A percentile compares a stretch with the other conserved stretches of the same genome.
Conservation (phyloP, 2,797 vertebrate genomes). For the Geotrypetes seraphini region DNA sequence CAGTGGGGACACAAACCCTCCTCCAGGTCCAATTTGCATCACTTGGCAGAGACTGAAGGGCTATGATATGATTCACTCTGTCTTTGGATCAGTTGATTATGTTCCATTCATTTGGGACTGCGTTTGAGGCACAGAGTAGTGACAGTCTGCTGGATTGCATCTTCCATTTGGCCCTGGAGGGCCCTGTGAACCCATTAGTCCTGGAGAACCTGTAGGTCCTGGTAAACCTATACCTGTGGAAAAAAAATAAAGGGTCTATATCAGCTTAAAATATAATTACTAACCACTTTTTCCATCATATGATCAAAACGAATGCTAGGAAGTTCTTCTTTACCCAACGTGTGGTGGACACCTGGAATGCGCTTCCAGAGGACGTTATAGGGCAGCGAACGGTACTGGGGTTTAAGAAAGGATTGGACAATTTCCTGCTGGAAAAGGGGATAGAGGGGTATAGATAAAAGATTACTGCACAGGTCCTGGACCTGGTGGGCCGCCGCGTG, state of each 20-base stretch:
- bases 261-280: conserved; percentile 8
- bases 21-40: no score
- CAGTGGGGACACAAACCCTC: no score
- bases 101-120: conserved; percentile 37
- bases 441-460: no score
- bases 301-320: no score
- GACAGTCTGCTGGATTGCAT: conserved; percentile 77
- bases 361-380: no score
- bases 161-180: conserved; percentile 69
- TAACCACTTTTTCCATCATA: fast-evolving
- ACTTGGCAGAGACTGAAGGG: conserved; percentile 23
- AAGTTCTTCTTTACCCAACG: no score
- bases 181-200: conserved; percentile 64
- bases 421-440: no score
- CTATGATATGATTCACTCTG: conserved; percentile 27
- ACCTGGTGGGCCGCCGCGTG: no score
- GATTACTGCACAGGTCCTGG: no score
- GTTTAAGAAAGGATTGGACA: no score
- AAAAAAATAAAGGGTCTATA: conserved; percentile 37
- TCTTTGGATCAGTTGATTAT: conserved; percentile 17
- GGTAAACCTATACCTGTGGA: conserved; percentile 49
- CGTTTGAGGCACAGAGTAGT: conserved; percentile 48
- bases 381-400: no score
- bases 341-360: no score
- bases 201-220: conserved; percentile 52